These are phyloP conservation scores for Rhea americana DNA, from an alignment of 2,113 vertebrate genomes.

Conservation along the genomic window DNA sequence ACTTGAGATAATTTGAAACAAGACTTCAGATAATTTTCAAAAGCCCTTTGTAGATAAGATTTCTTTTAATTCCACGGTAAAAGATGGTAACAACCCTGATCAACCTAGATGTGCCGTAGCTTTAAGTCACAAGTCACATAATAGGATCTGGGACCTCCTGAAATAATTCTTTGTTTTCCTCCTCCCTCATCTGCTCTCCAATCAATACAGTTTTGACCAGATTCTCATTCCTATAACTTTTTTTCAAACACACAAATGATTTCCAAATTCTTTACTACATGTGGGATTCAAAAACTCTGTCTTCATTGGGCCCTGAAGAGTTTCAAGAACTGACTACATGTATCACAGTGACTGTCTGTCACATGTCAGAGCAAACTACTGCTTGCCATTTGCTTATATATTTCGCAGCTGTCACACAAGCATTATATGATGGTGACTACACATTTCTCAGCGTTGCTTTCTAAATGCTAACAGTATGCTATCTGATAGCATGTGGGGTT, in stretches of 20 bases:
- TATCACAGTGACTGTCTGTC: not conserved
- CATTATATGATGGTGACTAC: not conserved
- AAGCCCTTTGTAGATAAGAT: accelerated
- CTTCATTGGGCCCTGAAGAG: not conserved
- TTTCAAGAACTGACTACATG: not conserved
- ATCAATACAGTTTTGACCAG: not conserved
- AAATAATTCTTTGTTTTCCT: not conserved
- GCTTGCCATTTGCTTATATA: constrained; percentile 1
- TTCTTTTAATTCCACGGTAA: not conserved
- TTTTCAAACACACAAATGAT: not conserved
- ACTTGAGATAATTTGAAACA: not conserved
- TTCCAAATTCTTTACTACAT: not conserved
- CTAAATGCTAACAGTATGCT: not conserved
- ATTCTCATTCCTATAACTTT: not conserved
- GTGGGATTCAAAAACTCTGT: not conserved
- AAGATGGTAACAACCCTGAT: not conserved
- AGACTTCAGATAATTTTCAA: not conserved
- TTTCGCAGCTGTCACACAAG: not conserved
- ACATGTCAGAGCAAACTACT: constrained; percentile 34
- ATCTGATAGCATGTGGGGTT: not conserved
- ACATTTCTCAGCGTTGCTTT: not conserved
- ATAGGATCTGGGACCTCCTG: not conserved
- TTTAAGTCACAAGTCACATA: not conserved
- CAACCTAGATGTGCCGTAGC: not conserved
- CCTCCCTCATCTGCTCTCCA: not conserved